Evolutionary conservation across 2,888 invertebrate species (phyloP).

Genomic region (Drosophila setosimentum): DNA sequence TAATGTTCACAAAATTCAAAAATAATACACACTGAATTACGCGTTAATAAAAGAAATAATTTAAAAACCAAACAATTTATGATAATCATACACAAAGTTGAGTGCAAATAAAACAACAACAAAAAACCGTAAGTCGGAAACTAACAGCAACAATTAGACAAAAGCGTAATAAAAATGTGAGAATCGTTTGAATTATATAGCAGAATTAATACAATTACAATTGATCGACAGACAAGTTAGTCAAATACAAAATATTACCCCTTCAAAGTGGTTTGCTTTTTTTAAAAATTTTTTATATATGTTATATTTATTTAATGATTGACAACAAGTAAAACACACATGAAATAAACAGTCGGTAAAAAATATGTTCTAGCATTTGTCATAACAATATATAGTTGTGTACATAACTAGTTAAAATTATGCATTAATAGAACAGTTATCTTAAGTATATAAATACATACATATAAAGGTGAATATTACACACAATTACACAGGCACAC

Average conservation of each 20-base stretch:
- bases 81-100: constrained; percentile 69
- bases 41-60: constrained; percentile 36
- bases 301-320: constrained; percentile 37
- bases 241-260: constrained; percentile 30
- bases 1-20: constrained; percentile 67
- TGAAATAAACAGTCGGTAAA: constrained; percentile 32
- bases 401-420: constrained; percentile 76
- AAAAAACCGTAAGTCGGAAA: constrained; percentile 25
- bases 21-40: constrained; percentile 45
- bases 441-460: constrained; percentile 59
- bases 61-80: constrained; percentile 48
- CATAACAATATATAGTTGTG: constrained; percentile 81
- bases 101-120: constrained; percentile 34
- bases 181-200: constrained; percentile 59
- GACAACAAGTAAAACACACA: constrained; percentile 19
- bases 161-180: constrained; percentile 47
- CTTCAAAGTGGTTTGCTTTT: constrained; percentile 27
- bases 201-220: constrained; percentile 57
- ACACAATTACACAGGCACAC: constrained; percentile 41
- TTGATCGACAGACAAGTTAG: constrained; percentile 43
- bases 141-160: constrained; percentile 59
- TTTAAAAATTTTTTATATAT: constrained; percentile 47
- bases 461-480: constrained; percentile 68
- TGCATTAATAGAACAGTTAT: constrained; percentile 64
- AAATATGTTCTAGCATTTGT: constrained; percentile 70